Base-by-base conservation (phyloP, 2,797 vertebrate species). In the Nannoperca australis region DNA sequence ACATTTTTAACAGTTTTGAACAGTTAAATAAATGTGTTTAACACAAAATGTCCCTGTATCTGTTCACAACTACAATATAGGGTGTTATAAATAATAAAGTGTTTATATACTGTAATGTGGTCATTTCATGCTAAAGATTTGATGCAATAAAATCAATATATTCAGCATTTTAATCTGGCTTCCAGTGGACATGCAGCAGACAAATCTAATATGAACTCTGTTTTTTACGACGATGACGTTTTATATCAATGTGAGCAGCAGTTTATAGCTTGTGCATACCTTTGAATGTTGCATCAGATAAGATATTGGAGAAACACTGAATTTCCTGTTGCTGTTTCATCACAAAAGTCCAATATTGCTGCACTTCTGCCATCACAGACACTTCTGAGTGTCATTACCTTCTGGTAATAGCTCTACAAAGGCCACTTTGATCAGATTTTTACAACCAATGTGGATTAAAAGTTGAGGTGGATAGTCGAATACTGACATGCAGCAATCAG, bases 361-460 rank as follows among this genome's bases (percentile, higher is more conserved):
- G 49, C 53, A 59, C 14, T 15, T n/a, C 65, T 72, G 62, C 73
- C 45, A 70, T 77, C 47, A 34, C 50, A 73, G 63, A 60, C 27
- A 65, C 44, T 53, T 72, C 15, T 69, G 44, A 73, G 67, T 70
- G 34, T 56, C 59, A 73, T 62, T 73, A 53, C 65, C 51, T 67
- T 76, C 30, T 60, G 53, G 45, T 78, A 76, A 85, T 58, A 64
- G 32, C 51, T 65, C 51, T 27, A 5, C 32, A 47, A 65, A 79
- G 72, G 54, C 66, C 15, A 76, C 81, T 85, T 84, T 65, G 45
- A 81, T 86, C 8, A 81, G 72, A 82, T 83, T 83, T 84, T 84
- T 69, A 87, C 76, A 77, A 69, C 40, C 36, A 45, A 30, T 22
- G 49, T 64, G 36, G 49, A 79, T 61, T 76, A 64, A 70, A 76